Evolutionary conservation across 1,140 invertebrate genomes (phyloP), one percentile per base, ranked within the genome.

Genomic region (Aporrectodea caliginosa): DNA sequence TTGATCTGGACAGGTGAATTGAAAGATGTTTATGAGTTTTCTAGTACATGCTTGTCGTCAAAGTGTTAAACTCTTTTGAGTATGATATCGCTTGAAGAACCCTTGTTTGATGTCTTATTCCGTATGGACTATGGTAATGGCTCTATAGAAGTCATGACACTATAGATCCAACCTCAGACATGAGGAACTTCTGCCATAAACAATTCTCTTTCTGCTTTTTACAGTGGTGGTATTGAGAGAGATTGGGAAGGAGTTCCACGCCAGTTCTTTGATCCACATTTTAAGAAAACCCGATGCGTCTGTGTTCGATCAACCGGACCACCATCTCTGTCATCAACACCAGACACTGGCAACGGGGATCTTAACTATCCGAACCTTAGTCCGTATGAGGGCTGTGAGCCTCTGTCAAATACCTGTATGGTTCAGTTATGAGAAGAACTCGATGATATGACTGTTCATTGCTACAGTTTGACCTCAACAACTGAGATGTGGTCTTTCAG

Each of bases 211-310:
- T 14, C 12, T 83, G 77, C 75, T 43, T 68, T 34, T 88, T 89
- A 83, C 83, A 97, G 95, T 90, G 95, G 96, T 79, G 96, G 95
- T 72, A 91, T 96, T 77, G 84, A 91, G 78, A 90, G 96, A 84
- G 89, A 92, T 80, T 98, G 96, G 95, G 88, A 90, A 32, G 96
- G 96, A 29, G 92, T 95, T 70, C 96, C 95, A 0, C 90, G 95
- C 79, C 91, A 93, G 86, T 89, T 94, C 6, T 94, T 91, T 84
- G 89, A 90, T 78, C 90, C 92, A 69, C 91, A 91, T 22, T 89
- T 89, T 27, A 86, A 90, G 78, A 88, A 87, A 35, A 90, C 91
- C 69, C 90, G 93, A 30, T 98, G 95, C 90, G 94, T 93, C 2
- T 97, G 96, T 89, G 90, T 96, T 0, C 88, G 88, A 79, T 86